Percentiles rank a stretch among this genome's conserved stretches.
These are phyloP conservation scores for Gymnosoma rotundatum DNA, from an alignment of 2,888 invertebrate genomes.

Conservation along the genomic window DNA sequence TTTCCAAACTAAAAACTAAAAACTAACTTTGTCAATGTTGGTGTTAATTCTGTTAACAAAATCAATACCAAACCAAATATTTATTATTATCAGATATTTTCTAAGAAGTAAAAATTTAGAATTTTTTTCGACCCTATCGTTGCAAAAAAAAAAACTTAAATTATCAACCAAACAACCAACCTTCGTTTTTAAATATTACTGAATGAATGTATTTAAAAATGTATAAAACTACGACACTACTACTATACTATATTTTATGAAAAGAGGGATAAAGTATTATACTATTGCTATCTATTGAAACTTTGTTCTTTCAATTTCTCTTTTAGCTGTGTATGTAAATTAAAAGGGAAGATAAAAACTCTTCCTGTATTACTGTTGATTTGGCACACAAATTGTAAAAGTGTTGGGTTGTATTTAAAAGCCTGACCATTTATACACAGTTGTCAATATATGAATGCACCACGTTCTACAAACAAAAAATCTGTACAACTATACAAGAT, in stretches of 20 bases:
- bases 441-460: background rate
- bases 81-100: too few relatives aligned
- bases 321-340: background rate
- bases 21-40: too few relatives aligned
- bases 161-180: background rate
- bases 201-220: constrained; percentile 10
- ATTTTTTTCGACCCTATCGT: too few relatives aligned
- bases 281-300: constrained; percentile 31
- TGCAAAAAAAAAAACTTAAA: too few relatives aligned
- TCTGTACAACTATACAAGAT: too few relatives aligned
- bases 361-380: constrained; percentile 63
- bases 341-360: constrained; percentile 4
- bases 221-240: background rate
- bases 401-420: constrained; percentile 57
- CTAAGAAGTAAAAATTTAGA: too few relatives aligned
- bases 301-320: background rate
- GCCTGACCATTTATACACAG: constrained; percentile 49
- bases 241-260: constrained; percentile 4
- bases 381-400: constrained; percentile 57
- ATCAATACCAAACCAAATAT: too few relatives aligned
- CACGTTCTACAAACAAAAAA: too few relatives aligned
- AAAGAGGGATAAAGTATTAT: constrained; percentile 45
- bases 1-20: too few relatives aligned
- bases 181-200: background rate
- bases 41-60: too few relatives aligned